Conservation (phyloP, 30 jellyfish, hydroid and myxozoan species). For the Phacellophora camtschatica region DNA sequence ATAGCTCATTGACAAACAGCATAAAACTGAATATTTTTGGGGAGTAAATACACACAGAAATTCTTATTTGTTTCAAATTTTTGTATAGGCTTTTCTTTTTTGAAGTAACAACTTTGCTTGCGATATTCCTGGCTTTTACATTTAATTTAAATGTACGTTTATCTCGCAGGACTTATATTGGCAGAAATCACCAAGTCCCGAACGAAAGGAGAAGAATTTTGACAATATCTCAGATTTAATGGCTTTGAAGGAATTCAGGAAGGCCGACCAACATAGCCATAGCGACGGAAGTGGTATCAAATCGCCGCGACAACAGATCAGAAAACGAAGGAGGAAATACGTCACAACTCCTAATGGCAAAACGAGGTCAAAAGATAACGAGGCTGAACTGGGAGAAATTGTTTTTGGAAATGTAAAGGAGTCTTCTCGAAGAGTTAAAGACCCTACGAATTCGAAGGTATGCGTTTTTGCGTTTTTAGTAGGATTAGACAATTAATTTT, state of each 20-base stretch:
- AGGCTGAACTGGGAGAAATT: background rate
- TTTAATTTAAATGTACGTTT: no score
- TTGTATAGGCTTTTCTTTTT: no score
- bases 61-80: no score
- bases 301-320: conserved; percentile 48
- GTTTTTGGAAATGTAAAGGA: conserved; percentile 13
- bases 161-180: conserved; percentile 54
- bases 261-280: conserved; percentile 40
- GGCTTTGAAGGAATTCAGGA: conserved; percentile 48
- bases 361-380: background rate
- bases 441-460: conserved; percentile 48
- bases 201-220: conserved; percentile 26
- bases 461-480: background rate
- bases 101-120: no score
- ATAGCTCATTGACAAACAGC: no score
- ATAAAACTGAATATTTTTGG: no score
- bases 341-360: conserved; percentile 14
- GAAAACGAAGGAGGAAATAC: conserved; percentile 60
- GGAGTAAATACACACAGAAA: no score
- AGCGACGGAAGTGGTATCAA: conserved; percentile 56
- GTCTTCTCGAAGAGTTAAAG: conserved; percentile 16
- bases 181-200: conserved; percentile 64
- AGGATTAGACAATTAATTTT: no score
- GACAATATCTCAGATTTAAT: conserved; percentile 34
- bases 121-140: no score